phyloP scores from a whole-genome alignment of 2,888 invertebrate species.

The Ommatoiulus sabulosus region DNA sequence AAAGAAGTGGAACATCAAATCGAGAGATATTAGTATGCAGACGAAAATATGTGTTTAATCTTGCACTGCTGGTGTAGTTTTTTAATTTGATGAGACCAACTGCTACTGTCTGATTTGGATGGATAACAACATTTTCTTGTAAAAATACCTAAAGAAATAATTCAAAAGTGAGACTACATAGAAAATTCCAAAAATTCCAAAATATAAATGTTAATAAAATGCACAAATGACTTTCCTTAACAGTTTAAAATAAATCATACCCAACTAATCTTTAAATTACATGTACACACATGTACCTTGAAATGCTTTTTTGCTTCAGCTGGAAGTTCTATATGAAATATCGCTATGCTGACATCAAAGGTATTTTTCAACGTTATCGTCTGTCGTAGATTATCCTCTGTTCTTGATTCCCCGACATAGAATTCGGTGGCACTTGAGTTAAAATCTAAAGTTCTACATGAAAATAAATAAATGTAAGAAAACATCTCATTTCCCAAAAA shows the following conservation, averaged over 20 bases:
- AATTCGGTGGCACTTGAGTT: constrained; percentile 68
- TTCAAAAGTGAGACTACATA: background rate
- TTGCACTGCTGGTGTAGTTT: constrained; percentile 68
- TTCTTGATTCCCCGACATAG: constrained; percentile 65
- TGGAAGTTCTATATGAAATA: constrained; percentile 78
- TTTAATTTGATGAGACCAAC: constrained; percentile 56
- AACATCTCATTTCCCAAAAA: too few species aligned
- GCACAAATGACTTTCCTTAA: background rate
- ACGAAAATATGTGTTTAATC: constrained; percentile 75
- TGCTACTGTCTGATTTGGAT: constrained; percentile 49
- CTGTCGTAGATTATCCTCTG: constrained; percentile 66
- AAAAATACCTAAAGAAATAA: constrained; percentile 45
- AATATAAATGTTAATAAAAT: background rate
- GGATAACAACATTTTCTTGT: constrained; percentile 45
- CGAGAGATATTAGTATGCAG: constrained; percentile 81
- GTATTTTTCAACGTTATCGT: constrained; percentile 77
- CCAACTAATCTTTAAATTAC: too few species aligned
- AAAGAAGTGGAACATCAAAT: constrained; percentile 77
- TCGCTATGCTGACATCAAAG: constrained; percentile 78
- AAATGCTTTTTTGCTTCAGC: constrained; percentile 74
- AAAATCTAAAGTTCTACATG: constrained; percentile 68
- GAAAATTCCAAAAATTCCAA: background rate
- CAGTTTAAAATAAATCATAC: too few species aligned
- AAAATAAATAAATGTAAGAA: too few species aligned
- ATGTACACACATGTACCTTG: constrained; percentile 70